Conservation (phyloP, 1,140 invertebrate species). For the Druon quercuslanigerum region DNA sequence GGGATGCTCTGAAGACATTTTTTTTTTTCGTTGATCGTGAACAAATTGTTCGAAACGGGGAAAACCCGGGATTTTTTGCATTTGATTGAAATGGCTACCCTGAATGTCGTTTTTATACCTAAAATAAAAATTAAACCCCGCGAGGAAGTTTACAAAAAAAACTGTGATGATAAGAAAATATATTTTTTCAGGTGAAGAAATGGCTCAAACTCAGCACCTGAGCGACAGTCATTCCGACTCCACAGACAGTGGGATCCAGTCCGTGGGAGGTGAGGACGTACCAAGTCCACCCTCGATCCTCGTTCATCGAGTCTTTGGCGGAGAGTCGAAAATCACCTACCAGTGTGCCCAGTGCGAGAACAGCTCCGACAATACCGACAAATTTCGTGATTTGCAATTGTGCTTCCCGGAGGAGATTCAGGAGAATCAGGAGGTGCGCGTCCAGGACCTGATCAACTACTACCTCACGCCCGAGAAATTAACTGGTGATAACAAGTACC, state of each 20-base stretch:
- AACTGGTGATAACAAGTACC: slow-evolving; percentile 88
- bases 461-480: slow-evolving; percentile 86
- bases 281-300: slow-evolving; percentile 70
- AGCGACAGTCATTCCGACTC: slow-evolving; percentile 73
- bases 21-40: no score
- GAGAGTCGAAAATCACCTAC: slow-evolving; percentile 83
- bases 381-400: slow-evolving; percentile 87
- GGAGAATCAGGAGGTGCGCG: slow-evolving; percentile 75
- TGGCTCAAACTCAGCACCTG: slow-evolving; percentile 65
- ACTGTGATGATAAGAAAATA: no score
- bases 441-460: slow-evolving; percentile 84
- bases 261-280: slow-evolving; percentile 69
- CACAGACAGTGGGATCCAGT: slow-evolving; percentile 74
- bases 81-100: no score
- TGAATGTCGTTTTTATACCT: no score
- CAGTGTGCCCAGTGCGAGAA: slow-evolving; percentile 83
- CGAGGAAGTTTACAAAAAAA: no score
- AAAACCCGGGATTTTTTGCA: no score
- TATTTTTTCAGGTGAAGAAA: slow-evolving; percentile 61
- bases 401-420: slow-evolving; percentile 84
- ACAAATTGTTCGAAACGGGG: no score
- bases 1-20: no score
- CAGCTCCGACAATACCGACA: slow-evolving; percentile 83
- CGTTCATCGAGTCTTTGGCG: slow-evolving; percentile 84
- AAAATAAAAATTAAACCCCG: no score